These are phyloP conservation scores for Microplitis deprimator DNA, from an alignment of 2,888 invertebrate genomes.

Conservation along the genomic window DNA sequence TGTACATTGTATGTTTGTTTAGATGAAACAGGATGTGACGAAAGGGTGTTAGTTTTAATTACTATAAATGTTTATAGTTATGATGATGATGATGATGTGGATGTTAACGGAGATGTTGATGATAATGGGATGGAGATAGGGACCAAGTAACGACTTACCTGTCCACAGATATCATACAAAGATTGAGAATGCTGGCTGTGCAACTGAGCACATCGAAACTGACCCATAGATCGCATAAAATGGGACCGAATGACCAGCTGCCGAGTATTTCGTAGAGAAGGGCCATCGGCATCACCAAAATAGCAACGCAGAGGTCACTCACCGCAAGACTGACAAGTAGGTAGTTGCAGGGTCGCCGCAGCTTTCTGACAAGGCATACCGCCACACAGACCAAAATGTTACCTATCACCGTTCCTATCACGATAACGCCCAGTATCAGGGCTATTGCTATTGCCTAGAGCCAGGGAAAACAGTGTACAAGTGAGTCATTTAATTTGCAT, in stretches of 20 bases:
- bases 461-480: slow-evolving; percentile 26
- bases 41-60: neutral
- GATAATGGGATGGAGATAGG: neutral
- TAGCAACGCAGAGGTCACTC: slow-evolving; percentile 95
- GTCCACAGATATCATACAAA: slow-evolving; percentile 98
- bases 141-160: slow-evolving; percentile 63
- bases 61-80: neutral
- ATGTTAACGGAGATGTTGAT: neutral
- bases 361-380: slow-evolving; percentile 92
- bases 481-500: slow-evolving; percentile 18
- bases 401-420: slow-evolving; percentile 86
- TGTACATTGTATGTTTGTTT: neutral
- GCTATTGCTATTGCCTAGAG: slow-evolving; percentile 79
- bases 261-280: slow-evolving; percentile 94
- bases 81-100: neutral
- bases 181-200: slow-evolving; percentile 97
- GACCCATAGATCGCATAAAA: slow-evolving; percentile 96
- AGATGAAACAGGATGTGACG: neutral
- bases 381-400: slow-evolving; percentile 96
- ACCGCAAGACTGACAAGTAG: slow-evolving; percentile 95
- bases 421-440: slow-evolving; percentile 81
- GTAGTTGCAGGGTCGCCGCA: slow-evolving; percentile 92
- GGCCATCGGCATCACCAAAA: slow-evolving; percentile 98
- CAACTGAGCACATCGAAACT: slow-evolving; percentile 97
- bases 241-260: slow-evolving; percentile 92